Percentiles rank a stretch among this genome's conserved stretches.
These are phyloP conservation scores for Polyodon spathula DNA, from an alignment of 2,113 vertebrate genomes.

Conservation along the genomic window DNA sequence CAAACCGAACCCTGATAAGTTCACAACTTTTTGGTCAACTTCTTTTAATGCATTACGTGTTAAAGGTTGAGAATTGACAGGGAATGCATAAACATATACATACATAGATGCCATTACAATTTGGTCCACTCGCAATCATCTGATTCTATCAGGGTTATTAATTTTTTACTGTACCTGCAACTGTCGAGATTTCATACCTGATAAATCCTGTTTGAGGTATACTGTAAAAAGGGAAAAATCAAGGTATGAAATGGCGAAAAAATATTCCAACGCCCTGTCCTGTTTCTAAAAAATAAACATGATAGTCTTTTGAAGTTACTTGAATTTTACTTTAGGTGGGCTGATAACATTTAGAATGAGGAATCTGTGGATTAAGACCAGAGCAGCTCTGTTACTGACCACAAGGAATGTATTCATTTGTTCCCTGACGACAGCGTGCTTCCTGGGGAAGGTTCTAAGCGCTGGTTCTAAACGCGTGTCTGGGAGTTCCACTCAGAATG, in stretches of 20 bases:
- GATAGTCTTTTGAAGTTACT: too few relatives aligned
- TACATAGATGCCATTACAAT: conserved; percentile 19
- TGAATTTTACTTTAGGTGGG: too few relatives aligned
- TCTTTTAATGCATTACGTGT: background rate
- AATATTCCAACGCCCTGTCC: background rate
- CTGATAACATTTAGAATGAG: too few relatives aligned
- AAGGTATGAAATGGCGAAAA: conserved; percentile 43
- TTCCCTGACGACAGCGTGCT: too few relatives aligned
- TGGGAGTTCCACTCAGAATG: background rate
- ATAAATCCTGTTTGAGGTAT: conserved; percentile 68
- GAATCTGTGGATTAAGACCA: too few relatives aligned
- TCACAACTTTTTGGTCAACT: conserved; percentile 34
- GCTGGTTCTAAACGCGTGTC: conserved; percentile 3
- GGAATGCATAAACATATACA: conserved; percentile 28
- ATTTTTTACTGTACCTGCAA: conserved; percentile 48
- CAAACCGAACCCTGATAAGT: conserved; percentile 42
- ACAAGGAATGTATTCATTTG: too few relatives aligned
- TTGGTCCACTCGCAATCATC: conserved; percentile 19
- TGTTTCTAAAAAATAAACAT: background rate
- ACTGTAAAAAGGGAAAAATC: conserved; percentile 63
- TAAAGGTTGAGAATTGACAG: background rate
- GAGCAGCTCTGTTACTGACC: too few relatives aligned
- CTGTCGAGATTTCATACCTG: conserved; percentile 58
- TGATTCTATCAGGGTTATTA: conserved; percentile 32
- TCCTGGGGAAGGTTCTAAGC: background rate